Base-by-base conservation (phyloP, 2,797 vertebrate species). In the Crax fasciolata region DNA sequence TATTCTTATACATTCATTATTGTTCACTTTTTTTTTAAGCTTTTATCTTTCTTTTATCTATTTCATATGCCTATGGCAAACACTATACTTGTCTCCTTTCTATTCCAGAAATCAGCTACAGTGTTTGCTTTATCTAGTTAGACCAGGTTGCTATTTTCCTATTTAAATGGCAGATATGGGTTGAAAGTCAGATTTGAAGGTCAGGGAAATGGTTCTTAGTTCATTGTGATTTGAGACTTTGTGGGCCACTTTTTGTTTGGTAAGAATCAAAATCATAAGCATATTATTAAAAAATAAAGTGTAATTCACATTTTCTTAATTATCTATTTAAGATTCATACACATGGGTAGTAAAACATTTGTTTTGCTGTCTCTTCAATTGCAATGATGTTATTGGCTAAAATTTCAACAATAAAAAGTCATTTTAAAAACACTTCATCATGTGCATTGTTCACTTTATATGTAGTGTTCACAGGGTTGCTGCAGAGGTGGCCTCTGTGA, bases 41-140 rank as follows among this genome's bases (percentile, higher is more conserved):
- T 16, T 94, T 97, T 97, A 97, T 98, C 97, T 96, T 95, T 85
- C 95, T 97, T 97, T 97, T 83, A 97, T 97, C 97, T 97, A 79
- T 97, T 97, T 97, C 95, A 88, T 77, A 96, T 82, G 97, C 97
- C 97, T 46, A 74, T 96, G 97, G 97, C 97, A 96, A 97, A 89
- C 66, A 67, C 73, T 87, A 24, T 49, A 89, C 84, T 63, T 95
- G 24, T 67, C 96, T 96, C 65, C 89, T 96, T 95, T 94, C 96
- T 91, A 59, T 95, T 96, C 74, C 85, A 92, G 49, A 85, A 97
- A 93, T 95, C 76, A 63, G 78, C 94, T 89, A 87, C 72, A 84
- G 65, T 79, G 58, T 73, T 41, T 68, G 75, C 90, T 97, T 97
- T 97, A 97, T 98, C 97, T 96, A 75, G 71, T 94, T 78, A 81